Evolutionary conservation across 2,113 vertebrate genomes (phyloP).

Genomic region (Psophia crepitans): DNA sequence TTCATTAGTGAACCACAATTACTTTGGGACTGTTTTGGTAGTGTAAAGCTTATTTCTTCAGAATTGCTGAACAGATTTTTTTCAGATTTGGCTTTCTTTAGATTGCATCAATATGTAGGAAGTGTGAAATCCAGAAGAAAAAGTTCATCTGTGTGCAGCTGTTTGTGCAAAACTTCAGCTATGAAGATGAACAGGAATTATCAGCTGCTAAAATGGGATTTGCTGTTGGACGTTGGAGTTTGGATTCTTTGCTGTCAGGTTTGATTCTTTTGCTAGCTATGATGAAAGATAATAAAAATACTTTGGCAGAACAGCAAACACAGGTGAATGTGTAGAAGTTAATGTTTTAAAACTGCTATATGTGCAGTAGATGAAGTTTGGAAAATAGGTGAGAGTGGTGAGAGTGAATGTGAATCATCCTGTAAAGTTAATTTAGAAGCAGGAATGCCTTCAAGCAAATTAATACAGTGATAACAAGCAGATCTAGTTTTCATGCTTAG

Average conservation of each 20-base stretch:
- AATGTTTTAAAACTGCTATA: not conserved
- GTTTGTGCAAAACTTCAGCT: not conserved
- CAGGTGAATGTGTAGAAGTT: not conserved
- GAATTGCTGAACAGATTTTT: not conserved
- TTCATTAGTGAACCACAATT: not conserved
- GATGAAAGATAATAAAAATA: not conserved
- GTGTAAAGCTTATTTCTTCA: not conserved
- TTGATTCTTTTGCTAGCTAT: not conserved
- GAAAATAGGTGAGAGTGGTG: not conserved
- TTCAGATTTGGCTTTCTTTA: constrained; percentile 9
- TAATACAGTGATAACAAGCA: not conserved
- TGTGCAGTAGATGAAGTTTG: not conserved
- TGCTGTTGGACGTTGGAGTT: not conserved
- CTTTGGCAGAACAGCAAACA: not conserved
- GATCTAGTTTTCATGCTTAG: not conserved
- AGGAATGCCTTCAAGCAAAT: not conserved
- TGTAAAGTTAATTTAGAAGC: not conserved
- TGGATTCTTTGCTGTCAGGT: not conserved
- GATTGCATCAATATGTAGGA: not conserved
- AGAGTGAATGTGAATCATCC: not conserved
- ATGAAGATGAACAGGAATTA: not conserved
- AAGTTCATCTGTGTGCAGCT: not conserved
- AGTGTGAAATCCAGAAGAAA: not conserved
- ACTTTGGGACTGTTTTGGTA: not conserved
- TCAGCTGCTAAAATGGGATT: not conserved